Percentiles rank a stretch among this genome's conserved stretches.
These are phyloP conservation scores for Pammene aurita DNA, from an alignment of 2,888 invertebrate genomes.

Conservation along the genomic window DNA sequence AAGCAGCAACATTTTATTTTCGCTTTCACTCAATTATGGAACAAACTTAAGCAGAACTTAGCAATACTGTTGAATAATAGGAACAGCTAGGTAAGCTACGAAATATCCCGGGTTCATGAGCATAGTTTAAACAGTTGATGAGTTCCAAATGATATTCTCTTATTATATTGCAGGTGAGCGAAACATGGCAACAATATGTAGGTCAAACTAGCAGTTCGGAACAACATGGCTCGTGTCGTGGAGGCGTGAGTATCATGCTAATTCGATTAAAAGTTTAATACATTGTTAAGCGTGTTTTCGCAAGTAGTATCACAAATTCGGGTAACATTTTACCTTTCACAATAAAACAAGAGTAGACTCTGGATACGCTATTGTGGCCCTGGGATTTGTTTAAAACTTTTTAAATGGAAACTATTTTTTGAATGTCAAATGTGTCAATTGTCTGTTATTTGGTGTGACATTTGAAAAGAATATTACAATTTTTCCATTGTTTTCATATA, in stretches of 20 bases:
- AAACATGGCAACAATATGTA: conserved; percentile 37
- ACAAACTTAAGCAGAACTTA: conserved; percentile 24
- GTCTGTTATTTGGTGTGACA: no score
- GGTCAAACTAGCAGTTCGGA: conserved; percentile 40
- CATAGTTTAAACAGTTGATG: conserved; percentile 11
- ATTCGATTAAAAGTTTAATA: conserved; percentile 36
- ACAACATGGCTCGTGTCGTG: conserved; percentile 26
- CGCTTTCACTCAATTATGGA: conserved; percentile 45
- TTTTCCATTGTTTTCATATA: no score
- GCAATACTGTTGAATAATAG: conserved; percentile 29
- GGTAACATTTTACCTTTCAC: background rate
- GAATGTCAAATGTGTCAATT: no score
- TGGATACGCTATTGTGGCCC: no score
- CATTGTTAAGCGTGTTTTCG: conserved; percentile 23
- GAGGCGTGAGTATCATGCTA: conserved; percentile 13
- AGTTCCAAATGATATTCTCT: conserved; percentile 15
- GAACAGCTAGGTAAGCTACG: conserved; percentile 1
- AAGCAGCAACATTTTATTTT: conserved; percentile 50
- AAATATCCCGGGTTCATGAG: background rate
- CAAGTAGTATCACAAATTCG: background rate
- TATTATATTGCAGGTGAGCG: conserved; percentile 20
- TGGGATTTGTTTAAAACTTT: no score
- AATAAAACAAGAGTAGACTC: background rate
- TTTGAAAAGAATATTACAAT: no score
- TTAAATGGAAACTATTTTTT: no score